Percentiles rank a stretch among this genome's conserved stretches.
phyloP scores from a whole-genome alignment of 2,797 vertebrate species.

The Chloroceryle inda region DNA sequence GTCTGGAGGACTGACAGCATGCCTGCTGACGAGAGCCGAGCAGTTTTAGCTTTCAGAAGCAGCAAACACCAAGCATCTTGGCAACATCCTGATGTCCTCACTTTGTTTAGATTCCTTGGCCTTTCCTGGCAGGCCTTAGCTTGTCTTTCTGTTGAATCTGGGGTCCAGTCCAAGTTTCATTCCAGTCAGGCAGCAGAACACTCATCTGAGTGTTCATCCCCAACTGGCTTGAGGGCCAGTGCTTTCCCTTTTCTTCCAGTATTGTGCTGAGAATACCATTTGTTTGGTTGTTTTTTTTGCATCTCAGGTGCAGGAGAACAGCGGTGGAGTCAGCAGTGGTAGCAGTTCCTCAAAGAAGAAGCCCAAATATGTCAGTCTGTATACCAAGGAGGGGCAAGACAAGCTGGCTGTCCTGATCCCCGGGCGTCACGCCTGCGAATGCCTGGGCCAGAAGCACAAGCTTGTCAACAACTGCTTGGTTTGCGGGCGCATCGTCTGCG shows the following conservation, averaged over 20 bases:
- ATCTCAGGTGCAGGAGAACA: conserved; percentile 86
- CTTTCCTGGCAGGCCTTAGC: not conserved
- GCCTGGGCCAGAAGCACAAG: conserved; percentile 95
- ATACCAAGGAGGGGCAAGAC: conserved; percentile 94
- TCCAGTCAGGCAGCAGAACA: not conserved
- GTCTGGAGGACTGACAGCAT: accelerated
- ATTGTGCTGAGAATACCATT: not conserved
- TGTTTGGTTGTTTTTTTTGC: not conserved
- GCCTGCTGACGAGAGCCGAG: not conserved
- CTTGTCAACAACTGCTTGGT: conserved; percentile 96
- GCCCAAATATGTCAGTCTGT: conserved; percentile 91
- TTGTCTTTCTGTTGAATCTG: not conserved
- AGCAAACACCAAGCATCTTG: not conserved
- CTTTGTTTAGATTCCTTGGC: not conserved
- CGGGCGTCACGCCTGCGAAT: conserved; percentile 91
- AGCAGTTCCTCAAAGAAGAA: conserved; percentile 89
- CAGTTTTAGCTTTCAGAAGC: not conserved
- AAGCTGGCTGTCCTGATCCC: conserved; percentile 90
- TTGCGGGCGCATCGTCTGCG: conserved; percentile 95
- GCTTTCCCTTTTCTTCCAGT: not conserved
- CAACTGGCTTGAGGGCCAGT: not conserved
- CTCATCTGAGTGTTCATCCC: not conserved
- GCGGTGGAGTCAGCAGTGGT: conserved; percentile 22
- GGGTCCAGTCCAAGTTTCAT: not conserved
- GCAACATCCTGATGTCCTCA: not conserved